Evolutionary conservation across 2,888 invertebrate genomes (phyloP).

Genomic region (Epinotia brunnichana): DNA sequence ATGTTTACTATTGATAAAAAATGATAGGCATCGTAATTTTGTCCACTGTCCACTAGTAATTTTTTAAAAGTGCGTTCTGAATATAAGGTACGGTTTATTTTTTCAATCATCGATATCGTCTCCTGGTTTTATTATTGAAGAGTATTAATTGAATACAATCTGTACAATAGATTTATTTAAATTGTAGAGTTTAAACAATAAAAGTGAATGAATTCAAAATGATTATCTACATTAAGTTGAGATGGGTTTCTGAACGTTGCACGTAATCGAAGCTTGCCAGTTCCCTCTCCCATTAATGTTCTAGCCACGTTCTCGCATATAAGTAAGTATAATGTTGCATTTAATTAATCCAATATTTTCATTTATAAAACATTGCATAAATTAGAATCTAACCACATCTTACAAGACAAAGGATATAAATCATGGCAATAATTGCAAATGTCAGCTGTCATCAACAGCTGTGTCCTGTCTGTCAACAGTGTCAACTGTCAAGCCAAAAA

Average conservation of each 20-base stretch:
- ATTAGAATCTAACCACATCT: not conserved
- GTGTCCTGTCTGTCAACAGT: not conserved
- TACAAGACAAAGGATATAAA: not conserved
- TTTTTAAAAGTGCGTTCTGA: conserved; percentile 64
- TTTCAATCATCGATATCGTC: not conserved
- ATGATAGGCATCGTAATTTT: conserved; percentile 67
- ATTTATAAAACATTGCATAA: too few species aligned
- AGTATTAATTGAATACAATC: not conserved
- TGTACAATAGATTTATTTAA: too few species aligned
- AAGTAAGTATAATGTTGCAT: too few species aligned
- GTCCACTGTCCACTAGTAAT: conserved; percentile 67
- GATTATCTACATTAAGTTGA: not conserved
- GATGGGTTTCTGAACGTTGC: not conserved
- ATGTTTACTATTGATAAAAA: conserved; percentile 73
- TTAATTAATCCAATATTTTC: too few species aligned
- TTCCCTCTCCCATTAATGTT: too few species aligned
- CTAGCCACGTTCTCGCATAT: too few species aligned
- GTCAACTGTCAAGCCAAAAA: conserved; percentile 5
- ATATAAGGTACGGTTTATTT: conserved; percentile 34
- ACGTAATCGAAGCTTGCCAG: not conserved
- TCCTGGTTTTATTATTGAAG: not conserved
- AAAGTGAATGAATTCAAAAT: too few species aligned
- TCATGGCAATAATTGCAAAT: conserved; percentile 3
- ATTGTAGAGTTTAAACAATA: too few species aligned
- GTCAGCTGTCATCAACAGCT: conserved; percentile 23